phyloP scores from a whole-genome alignment of 2,888 invertebrate species.

The Megalurothrips usitatus region DNA sequence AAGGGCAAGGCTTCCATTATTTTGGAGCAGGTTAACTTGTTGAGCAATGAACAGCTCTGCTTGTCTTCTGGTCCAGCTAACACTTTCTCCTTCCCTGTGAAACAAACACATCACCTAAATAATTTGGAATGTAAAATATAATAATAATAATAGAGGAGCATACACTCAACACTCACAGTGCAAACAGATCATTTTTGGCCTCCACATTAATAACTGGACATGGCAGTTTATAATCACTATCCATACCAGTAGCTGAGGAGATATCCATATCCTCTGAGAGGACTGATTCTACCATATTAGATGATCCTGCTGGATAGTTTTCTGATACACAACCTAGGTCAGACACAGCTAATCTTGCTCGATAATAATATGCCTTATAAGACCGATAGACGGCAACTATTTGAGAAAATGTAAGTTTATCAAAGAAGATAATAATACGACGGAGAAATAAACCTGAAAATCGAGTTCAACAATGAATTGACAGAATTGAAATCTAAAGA shows the following conservation, averaged over 20 bases:
- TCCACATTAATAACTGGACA: background rate
- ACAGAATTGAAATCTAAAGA: conserved; percentile 33
- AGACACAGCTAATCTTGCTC: conserved; percentile 43
- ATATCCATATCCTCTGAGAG: background rate
- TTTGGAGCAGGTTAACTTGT: conserved; percentile 75
- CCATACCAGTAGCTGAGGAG: background rate
- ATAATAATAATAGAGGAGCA: background rate
- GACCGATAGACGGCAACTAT: conserved; percentile 68
- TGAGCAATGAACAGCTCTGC: conserved; percentile 85
- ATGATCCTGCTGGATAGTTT: conserved; percentile 33
- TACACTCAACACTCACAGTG: background rate
- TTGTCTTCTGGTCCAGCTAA: conserved; percentile 80
- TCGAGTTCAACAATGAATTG: conserved; percentile 43
- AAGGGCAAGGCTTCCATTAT: conserved; percentile 74
- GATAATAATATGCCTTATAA: conserved; percentile 65
- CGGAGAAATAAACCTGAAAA: conserved; percentile 73
- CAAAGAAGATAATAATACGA: conserved; percentile 73
- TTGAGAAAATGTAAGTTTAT: conserved; percentile 79
- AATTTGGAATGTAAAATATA: conserved; percentile 11
- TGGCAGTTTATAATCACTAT: background rate
- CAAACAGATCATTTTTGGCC: background rate
- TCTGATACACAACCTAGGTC: conserved; percentile 28
- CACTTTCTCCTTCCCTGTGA: conserved; percentile 50
- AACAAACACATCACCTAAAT: background rate
- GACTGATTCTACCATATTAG: conserved; percentile 37